Base-by-base conservation (phyloP, 1,140 invertebrate genomes). In the Neodiprion fabricii region DNA sequence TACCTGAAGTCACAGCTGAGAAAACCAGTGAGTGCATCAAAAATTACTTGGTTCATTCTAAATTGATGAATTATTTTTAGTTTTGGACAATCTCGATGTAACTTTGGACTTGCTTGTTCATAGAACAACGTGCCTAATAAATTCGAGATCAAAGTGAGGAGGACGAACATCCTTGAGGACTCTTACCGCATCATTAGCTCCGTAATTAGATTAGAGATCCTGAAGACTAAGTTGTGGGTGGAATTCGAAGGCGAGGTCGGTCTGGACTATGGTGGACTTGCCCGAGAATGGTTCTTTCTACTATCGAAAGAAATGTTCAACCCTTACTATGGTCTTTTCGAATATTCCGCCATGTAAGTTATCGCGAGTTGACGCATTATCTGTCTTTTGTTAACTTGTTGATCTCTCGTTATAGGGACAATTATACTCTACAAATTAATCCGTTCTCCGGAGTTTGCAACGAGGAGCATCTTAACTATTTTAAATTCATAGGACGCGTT, bases 271-370 rank as follows among this genome's bases (percentile, higher is more conserved):
- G 98, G 98, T 76, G 98, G 98, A 72, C 91, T 99, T 68, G 96
- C 96, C 17, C 91, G 97, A 77, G 98, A 99, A 91, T 99, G 97
- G 97, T 99, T 99, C 90, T 99, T 98, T 90, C 91, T 99, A 48
- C 89, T 99, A 47, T 99, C 97, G 0, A 98, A 98, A 89, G 98
- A 99, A 91, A 99, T 99, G 97, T 99, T 99, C 87, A 99, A 99
- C 90, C 98, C 98, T 1, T 99, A 99, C 85, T 99, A 99, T 88
- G 98, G 98, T 0, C 91, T 99, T 17, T 99, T 99, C 91, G 98
- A 99, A 89, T 99, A 99, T 91, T 99, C 97, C 12, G 98, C 98
- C 14, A 98, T 98, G 96, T 95, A 89, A 92, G 92, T 91, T 71
- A 23, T 1, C 48, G 49, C 17, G 53, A 61, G 48, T 49, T n/a